A percentile compares a stretch with the other conserved stretches of the same genome.
Conservation (phyloP, 2,888 invertebrate species). For the Siphonodentalium dalli region DNA sequence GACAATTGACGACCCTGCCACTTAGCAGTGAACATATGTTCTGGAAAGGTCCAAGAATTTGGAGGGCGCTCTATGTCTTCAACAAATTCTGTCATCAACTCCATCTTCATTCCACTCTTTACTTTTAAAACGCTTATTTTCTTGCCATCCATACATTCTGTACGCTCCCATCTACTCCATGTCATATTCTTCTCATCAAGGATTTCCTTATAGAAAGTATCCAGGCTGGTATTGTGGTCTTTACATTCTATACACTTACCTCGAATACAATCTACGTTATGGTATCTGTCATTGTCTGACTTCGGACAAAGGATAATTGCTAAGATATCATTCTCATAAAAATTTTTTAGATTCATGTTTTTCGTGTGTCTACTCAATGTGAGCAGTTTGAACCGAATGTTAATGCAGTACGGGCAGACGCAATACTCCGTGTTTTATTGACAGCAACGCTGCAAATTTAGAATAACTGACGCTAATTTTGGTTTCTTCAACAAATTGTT, state of each 20-base stretch:
- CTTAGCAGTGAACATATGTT: slow-evolving; percentile 17
- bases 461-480: slow-evolving; percentile 14
- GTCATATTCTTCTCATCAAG: slow-evolving; percentile 2
- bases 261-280: slow-evolving; percentile 20
- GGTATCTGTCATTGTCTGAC: slow-evolving; percentile 18
- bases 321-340: slow-evolving; percentile 17
- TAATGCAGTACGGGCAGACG: slow-evolving; percentile 29
- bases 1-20: slow-evolving; percentile 31
- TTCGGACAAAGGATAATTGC: slow-evolving; percentile 30
- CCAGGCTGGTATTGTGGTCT: slow-evolving; percentile 7
- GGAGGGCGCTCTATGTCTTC: neutral
- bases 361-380: slow-evolving; percentile 11
- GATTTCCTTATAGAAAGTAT: slow-evolving; percentile 14
- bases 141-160: neutral
- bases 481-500: slow-evolving; percentile 14
- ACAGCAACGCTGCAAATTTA: slow-evolving; percentile 21
- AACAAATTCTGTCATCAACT: slow-evolving; percentile 20
- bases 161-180: slow-evolving; percentile 23
- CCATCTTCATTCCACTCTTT: slow-evolving; percentile 13
- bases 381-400: slow-evolving; percentile 28
- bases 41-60: neutral
- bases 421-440: slow-evolving; percentile 24
- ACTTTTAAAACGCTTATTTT: slow-evolving; percentile 21
- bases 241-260: slow-evolving; percentile 24
- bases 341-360: slow-evolving; percentile 10